Evolutionary conservation across 2,888 invertebrate species (phyloP).

Genomic region (Drosophila longiperda): DNA sequence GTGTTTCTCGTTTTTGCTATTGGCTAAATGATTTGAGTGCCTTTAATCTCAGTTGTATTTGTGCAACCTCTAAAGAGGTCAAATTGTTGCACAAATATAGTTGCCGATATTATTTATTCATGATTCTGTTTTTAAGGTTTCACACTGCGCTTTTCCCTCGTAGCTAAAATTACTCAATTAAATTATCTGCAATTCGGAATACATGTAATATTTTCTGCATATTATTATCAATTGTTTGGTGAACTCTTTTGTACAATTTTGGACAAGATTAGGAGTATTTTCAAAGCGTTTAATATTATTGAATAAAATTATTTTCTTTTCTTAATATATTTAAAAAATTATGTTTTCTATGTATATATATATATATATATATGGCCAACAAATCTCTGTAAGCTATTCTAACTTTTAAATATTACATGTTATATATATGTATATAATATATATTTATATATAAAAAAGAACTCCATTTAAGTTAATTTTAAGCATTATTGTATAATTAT

Average conservation of each 20-base stretch:
- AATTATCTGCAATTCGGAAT: neutral
- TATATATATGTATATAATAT: no score
- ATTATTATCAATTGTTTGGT: neutral
- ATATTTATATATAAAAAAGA: neutral
- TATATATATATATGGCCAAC: neutral
- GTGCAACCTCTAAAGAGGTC: slow-evolving; percentile 15
- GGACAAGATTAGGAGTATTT: neutral
- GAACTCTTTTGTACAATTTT: neutral
- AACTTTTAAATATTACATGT: neutral
- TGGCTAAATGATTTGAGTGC: slow-evolving; percentile 43
- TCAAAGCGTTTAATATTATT: neutral
- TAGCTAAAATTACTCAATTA: neutral
- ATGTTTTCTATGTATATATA: neutral
- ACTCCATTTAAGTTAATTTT: neutral
- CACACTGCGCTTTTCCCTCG: neutral
- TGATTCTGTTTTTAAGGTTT: neutral
- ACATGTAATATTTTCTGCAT: neutral
- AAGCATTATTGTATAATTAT: neutral
- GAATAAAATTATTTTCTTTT: neutral
- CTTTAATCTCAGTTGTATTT: slow-evolving; percentile 36
- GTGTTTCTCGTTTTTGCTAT: slow-evolving; percentile 29
- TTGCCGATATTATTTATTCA: slow-evolving; percentile 3
- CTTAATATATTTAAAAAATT: neutral
- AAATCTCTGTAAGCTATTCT: neutral
- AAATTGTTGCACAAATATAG: slow-evolving; percentile 1